phyloP scores from a whole-genome alignment of 2,113 vertebrate genomes.

The Cephalopholis sonnerati region DNA sequence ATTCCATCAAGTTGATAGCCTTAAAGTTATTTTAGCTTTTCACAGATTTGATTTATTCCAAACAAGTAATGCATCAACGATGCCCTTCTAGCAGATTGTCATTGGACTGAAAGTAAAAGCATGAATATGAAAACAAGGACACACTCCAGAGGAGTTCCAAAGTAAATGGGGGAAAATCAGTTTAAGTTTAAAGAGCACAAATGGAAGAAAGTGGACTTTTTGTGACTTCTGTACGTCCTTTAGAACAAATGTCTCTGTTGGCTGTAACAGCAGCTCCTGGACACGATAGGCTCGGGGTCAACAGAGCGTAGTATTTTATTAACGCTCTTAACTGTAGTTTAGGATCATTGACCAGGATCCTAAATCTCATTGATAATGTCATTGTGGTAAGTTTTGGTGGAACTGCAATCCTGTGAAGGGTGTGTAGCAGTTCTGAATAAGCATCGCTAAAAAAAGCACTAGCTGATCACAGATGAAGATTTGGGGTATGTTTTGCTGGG shows the following conservation, averaged over 20 bases:
- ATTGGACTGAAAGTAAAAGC: conserved; percentile 60
- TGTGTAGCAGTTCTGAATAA: not conserved
- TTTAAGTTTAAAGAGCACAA: conserved; percentile 42
- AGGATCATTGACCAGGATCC: conserved; percentile 50
- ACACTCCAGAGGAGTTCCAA: conserved; percentile 30
- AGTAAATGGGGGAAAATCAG: conserved; percentile 38
- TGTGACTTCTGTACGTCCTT: conserved; percentile 55
- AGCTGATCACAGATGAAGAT: not conserved
- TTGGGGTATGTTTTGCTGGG: not conserved
- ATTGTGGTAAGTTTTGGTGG: conserved; percentile 4
- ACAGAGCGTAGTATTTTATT: conserved; percentile 48
- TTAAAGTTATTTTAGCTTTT: conserved; percentile 60
- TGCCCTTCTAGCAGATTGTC: conserved; percentile 67
- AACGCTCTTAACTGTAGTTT: conserved; percentile 41
- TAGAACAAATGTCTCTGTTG: conserved; percentile 24
- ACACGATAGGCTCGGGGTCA: conserved; percentile 30
- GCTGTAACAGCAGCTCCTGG: conserved; percentile 39
- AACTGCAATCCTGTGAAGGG: conserved; percentile 2
- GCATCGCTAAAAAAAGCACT: not conserved
- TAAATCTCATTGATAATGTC: conserved; percentile 47
- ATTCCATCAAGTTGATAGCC: conserved; percentile 61
- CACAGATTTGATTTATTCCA: conserved; percentile 69
- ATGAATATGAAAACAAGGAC: conserved; percentile 68
- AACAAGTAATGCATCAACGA: conserved; percentile 64
- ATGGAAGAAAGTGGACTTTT: conserved; percentile 40